Evolutionary conservation across 2,113 vertebrate genomes (phyloP).

Genomic region (Thermophis baileyi): DNA sequence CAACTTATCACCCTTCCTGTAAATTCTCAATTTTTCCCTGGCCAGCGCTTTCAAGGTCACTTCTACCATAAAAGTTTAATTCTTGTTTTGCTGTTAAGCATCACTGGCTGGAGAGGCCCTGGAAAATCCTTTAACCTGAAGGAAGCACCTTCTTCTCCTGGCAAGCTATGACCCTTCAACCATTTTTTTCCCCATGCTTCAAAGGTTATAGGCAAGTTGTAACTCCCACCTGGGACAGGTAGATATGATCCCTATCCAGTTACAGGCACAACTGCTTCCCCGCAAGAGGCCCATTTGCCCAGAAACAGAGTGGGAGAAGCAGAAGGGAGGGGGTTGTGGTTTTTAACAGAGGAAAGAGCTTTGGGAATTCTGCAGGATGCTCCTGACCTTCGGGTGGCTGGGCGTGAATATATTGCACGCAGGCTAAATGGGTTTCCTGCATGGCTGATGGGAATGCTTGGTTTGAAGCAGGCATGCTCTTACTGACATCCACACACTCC

Average conservation of each 20-base stretch:
- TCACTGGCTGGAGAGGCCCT: neutral
- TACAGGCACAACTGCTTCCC: neutral
- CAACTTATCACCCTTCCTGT: neutral
- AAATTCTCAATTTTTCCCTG: neutral
- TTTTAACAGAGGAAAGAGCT: neutral
- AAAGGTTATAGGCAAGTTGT: neutral
- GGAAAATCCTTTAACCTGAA: neutral
- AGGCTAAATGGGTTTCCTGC: neutral
- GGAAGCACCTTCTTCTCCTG: neutral
- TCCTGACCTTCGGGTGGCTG: neutral
- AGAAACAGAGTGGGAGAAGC: neutral
- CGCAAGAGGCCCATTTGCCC: neutral
- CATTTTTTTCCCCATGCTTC: neutral
- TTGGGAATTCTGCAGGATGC: neutral
- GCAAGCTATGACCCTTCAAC: neutral
- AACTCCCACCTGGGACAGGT: neutral
- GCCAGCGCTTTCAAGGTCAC: neutral
- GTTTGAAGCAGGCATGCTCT: neutral
- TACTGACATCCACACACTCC: slow-evolving; percentile 1
- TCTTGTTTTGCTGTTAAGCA: neutral
- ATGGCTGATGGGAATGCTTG: neutral
- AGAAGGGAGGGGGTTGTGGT: neutral
- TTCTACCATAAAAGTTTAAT: neutral
- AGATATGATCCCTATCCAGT: neutral
- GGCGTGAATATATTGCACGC: neutral